Evolutionary conservation across 2,888 invertebrate genomes (phyloP).

Genomic region (Coelinius sp.): DNA sequence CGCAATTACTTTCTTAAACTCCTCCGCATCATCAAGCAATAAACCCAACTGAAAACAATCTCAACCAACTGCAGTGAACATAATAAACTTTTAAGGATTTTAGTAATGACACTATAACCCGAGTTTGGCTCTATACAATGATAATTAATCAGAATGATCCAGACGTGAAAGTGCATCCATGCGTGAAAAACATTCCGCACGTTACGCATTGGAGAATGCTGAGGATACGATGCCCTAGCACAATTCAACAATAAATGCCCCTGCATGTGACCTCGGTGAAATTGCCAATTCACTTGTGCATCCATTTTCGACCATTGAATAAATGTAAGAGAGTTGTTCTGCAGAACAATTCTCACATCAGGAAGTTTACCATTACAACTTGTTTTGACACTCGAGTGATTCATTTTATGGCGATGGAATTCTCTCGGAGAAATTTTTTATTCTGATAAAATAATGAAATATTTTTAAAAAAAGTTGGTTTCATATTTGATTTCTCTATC

Average conservation of each 20-base stretch:
- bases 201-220: neutral
- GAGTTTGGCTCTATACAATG: neutral
- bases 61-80: neutral
- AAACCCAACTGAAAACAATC: neutral
- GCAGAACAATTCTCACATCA: neutral
- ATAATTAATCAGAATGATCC: slow-evolving; percentile 6
- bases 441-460: neutral
- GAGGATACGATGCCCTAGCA: neutral
- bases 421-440: neutral
- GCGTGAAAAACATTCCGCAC: neutral
- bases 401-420: neutral
- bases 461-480: neutral
- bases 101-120: neutral
- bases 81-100: neutral
- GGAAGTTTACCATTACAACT: neutral
- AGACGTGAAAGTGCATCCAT: neutral
- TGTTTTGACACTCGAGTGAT: neutral
- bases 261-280: neutral
- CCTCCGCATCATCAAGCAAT: neutral
- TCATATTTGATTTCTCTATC: no score
- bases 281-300: neutral
- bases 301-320: neutral
- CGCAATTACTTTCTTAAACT: neutral
- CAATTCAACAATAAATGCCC: neutral
- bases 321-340: neutral